A percentile compares a stretch with the other conserved stretches of the same genome.
These are phyloP conservation scores for Melanostigma gelatinosum DNA, from an alignment of 2,113 vertebrate species.

Conservation along the genomic window DNA sequence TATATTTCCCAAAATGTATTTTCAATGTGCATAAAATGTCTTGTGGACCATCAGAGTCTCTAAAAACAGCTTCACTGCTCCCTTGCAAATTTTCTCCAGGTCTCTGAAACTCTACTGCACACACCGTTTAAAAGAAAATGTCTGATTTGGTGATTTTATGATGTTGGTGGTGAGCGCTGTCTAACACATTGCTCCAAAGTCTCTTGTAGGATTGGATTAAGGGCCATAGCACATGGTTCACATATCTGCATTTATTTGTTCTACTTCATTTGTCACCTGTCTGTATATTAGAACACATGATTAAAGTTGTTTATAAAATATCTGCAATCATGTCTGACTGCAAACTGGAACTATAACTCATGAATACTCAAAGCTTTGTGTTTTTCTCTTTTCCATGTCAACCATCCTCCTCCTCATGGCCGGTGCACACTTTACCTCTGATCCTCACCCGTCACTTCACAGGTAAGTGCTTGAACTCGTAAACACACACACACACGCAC, in stretches of 20 bases:
- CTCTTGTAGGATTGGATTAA: background rate
- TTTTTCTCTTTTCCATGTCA: constrained; percentile 60
- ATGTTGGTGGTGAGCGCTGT: background rate
- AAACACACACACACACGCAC: constrained; percentile 5
- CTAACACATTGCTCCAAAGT: constrained; percentile 1
- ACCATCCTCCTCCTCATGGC: constrained; percentile 26
- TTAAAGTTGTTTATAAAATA: background rate
- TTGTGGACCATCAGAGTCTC: background rate
- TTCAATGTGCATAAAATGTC: background rate
- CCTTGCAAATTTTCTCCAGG: background rate
- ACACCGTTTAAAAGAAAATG: too few relatives aligned
- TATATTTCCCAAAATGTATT: background rate
- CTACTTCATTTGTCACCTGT: background rate
- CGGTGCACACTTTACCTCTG: constrained; percentile 21
- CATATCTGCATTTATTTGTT: background rate
- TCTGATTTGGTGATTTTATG: background rate
- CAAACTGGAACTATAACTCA: background rate
- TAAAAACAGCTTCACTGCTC: background rate
- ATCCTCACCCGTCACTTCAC: constrained; percentile 39
- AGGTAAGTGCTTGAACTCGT: constrained; percentile 72
- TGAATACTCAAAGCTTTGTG: constrained; percentile 16
- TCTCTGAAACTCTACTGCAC: too few relatives aligned
- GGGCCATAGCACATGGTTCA: background rate
- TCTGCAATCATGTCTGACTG: background rate
- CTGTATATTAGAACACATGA: background rate